Evolutionary conservation across 2,113 vertebrate genomes (phyloP).

Genomic region (Crotophaga sulcirostris): DNA sequence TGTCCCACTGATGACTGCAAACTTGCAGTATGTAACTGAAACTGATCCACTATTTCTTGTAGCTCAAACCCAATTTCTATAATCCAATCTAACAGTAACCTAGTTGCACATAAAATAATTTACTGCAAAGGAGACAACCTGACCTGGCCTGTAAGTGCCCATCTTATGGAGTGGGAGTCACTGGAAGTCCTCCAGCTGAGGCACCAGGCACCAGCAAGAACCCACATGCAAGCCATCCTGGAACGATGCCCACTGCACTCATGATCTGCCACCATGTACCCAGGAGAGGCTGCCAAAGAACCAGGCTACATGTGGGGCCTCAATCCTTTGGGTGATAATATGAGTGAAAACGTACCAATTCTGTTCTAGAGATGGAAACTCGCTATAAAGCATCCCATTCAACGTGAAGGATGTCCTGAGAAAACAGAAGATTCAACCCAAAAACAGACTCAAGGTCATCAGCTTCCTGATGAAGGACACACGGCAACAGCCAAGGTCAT

Average conservation of each 20-base stretch:
- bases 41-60: not conserved
- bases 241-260: not conserved
- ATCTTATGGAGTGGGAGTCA: not conserved
- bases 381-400: not conserved
- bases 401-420: not conserved
- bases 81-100: not conserved
- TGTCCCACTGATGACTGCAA: not conserved
- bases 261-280: not conserved
- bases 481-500: not conserved
- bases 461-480: not conserved
- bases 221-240: not conserved
- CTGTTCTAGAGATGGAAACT: not conserved
- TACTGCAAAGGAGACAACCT: not conserved
- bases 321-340: too few species aligned
- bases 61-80: not conserved
- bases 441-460: not conserved
- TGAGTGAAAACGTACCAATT: rapidly evolving
- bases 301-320: rapidly evolving
- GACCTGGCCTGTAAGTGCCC: not conserved
- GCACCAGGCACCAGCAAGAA: rapidly evolving
- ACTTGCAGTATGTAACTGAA: not conserved
- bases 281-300: not conserved
- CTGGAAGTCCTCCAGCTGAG: not conserved
- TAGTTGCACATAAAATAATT: not conserved
- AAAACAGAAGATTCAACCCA: not conserved